Conservation (phyloP, 2,797 vertebrate species). For the Gila robusta region DNA sequence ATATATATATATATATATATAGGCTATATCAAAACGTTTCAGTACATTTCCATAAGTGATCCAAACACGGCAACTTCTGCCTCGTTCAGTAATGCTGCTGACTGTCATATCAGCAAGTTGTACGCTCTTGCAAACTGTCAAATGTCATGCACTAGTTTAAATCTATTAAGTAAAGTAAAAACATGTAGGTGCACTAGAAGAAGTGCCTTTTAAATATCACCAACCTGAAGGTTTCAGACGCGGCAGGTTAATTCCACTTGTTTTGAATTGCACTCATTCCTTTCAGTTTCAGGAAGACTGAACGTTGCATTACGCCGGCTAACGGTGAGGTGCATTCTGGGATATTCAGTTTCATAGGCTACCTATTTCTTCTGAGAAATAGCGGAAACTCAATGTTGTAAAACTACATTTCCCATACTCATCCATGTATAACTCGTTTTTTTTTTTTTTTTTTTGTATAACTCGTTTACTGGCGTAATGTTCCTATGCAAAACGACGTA, state of each 20-base stretch:
- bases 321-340: conserved; percentile 33
- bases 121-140: neutral
- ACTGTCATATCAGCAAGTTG: neutral
- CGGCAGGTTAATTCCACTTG: conserved; percentile 2
- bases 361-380: fast-evolving
- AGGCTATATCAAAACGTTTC: neutral
- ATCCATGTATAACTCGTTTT: neutral
- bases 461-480: neutral
- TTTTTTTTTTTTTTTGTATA: no score
- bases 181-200: neutral
- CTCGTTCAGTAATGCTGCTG: neutral
- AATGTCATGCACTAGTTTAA: neutral
- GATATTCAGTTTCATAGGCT: conserved; percentile 55
- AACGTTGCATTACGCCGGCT: neutral
- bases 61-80: conserved; percentile 8
- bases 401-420: conserved; percentile 26
- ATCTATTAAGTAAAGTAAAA: neutral
- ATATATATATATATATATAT: no score
- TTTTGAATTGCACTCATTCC: conserved; percentile 29
- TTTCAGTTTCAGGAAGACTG: conserved; percentile 29
- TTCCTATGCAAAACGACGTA: neutral
- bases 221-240: conserved; percentile 6
- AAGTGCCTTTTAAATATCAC: neutral
- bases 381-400: neutral
- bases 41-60: conserved; percentile 28